phyloP scores from a whole-genome alignment of 2,797 vertebrate species.

The Rhinogobio ventralis region DNA sequence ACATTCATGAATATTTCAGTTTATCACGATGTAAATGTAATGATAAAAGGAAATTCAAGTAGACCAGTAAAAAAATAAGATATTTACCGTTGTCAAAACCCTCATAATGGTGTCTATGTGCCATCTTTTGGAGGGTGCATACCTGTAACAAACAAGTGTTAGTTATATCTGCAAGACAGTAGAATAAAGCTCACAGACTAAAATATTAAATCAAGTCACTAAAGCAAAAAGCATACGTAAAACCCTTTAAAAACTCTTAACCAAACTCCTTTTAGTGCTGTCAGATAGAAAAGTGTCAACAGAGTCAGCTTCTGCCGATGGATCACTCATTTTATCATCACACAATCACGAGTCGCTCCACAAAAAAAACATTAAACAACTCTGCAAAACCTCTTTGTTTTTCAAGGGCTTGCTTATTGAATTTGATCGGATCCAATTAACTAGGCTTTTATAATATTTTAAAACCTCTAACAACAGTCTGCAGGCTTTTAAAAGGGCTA shows the following conservation, averaged over 20 bases:
- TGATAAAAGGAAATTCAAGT: neutral
- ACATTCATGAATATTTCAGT: neutral
- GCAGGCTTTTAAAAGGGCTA: neutral
- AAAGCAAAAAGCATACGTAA: neutral
- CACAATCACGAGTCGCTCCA: conserved; percentile 73
- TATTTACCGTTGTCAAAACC: conserved; percentile 94
- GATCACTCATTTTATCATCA: conserved; percentile 94
- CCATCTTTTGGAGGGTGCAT: conserved; percentile 99
- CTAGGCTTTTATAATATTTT: neutral
- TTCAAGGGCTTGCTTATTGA: neutral
- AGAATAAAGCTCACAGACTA: neutral
- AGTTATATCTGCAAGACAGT: neutral
- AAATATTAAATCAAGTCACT: neutral
- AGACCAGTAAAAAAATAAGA: neutral
- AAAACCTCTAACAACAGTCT: neutral
- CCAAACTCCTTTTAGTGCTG: conserved; percentile 66
- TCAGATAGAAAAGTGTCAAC: conserved; percentile 84
- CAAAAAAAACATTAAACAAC: neutral
- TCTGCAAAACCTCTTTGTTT: neutral
- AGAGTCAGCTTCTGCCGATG: conserved; percentile 84
- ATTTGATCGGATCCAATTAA: neutral
- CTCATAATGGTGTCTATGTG: conserved; percentile 99
- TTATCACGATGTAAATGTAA: neutral
- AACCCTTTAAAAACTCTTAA: neutral
- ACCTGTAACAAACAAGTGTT: conserved; percentile 77